Evolutionary conservation across 2,113 vertebrate species (phyloP).

Genomic region (Pagrus major): DNA sequence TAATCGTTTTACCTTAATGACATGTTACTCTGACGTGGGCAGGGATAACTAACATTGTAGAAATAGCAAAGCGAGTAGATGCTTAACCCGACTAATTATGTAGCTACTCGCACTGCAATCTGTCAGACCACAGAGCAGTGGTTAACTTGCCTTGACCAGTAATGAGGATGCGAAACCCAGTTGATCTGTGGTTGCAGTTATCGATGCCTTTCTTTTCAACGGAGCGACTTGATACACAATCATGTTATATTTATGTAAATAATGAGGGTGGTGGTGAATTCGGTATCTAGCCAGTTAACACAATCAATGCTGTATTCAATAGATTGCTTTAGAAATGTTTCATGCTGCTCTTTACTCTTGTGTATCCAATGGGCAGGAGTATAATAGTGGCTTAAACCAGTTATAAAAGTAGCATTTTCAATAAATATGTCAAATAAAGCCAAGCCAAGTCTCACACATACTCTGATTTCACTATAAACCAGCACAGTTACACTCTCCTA

Average conservation of each 20-base stretch:
- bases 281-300: not conserved
- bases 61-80: no score
- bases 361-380: not conserved
- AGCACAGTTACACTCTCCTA: not conserved
- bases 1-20: not conserved
- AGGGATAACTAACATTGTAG: rapidly evolving
- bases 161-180: not conserved
- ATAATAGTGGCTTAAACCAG: rapidly evolving
- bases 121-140: not conserved
- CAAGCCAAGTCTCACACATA: not conserved
- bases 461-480: not conserved
- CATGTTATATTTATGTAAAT: no score
- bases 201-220: not conserved
- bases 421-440: not conserved
- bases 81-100: no score
- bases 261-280: not conserved
- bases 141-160: no score
- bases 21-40: no score
- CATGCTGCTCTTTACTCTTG: no score
- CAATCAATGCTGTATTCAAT: not conserved
- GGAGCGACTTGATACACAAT: not conserved
- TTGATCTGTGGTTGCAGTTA: no score
- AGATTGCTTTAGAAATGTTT: not conserved
- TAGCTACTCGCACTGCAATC: no score
- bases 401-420: not conserved